These are phyloP conservation scores for Dyspetes luteomarginatus DNA, from an alignment of 2,888 invertebrate genomes.

Conservation along the genomic window DNA sequence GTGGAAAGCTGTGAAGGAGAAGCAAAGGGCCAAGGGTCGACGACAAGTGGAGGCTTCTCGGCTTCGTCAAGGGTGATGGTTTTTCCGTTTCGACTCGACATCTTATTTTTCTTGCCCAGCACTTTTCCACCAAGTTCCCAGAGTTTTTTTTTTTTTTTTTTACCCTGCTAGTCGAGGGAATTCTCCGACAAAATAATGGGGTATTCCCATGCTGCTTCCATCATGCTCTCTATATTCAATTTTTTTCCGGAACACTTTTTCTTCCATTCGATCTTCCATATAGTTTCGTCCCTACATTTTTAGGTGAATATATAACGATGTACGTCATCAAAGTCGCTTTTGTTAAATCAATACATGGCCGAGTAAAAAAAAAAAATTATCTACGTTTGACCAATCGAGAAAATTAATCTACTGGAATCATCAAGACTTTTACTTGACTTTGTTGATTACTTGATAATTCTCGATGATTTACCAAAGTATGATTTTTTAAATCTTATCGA, in stretches of 20 bases:
- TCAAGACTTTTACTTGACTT: too few species aligned
- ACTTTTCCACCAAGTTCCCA: slow-evolving; percentile 6
- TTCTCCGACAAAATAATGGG: slow-evolving; percentile 24
- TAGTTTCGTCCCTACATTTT: not conserved
- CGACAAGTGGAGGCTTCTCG: not conserved
- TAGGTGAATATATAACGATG: not conserved
- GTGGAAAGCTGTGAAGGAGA: not conserved
- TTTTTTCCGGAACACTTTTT: not conserved
- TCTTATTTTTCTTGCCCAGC: slow-evolving; percentile 15
- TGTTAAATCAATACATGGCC: too few species aligned
- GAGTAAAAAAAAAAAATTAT: too few species aligned
- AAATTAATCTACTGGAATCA: too few species aligned
- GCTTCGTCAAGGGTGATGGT: slow-evolving; percentile 20
- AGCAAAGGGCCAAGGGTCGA: slow-evolving; percentile 2
- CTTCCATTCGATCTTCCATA: not conserved
- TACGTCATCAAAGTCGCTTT: not conserved
- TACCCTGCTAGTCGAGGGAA: not conserved
- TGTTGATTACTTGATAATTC: too few species aligned
- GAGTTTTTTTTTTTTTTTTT: too few species aligned
- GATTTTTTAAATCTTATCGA: too few species aligned
- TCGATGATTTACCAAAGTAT: too few species aligned
- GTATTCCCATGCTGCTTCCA: not conserved
- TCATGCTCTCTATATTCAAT: not conserved
- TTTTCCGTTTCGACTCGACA: slow-evolving; percentile 28
- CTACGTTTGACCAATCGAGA: too few species aligned